Conservation (phyloP, 2,888 invertebrate species). For the Sabellastarte sp. region DNA sequence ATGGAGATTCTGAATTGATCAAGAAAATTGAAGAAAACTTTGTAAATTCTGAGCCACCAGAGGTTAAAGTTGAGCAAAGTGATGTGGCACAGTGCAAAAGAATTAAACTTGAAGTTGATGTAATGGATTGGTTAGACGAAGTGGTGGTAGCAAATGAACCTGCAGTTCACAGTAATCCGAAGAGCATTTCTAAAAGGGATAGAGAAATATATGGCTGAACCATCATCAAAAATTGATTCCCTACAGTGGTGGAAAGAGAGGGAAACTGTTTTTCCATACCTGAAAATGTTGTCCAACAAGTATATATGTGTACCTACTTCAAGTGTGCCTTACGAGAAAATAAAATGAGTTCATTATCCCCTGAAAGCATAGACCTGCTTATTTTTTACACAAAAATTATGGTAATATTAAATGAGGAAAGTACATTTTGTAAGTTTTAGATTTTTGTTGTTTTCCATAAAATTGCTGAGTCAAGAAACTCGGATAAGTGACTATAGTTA, state of each 20-base stretch:
- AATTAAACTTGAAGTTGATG: too few relatives aligned
- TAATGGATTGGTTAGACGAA: constrained; percentile 1
- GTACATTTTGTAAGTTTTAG: background rate
- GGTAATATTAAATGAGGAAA: background rate
- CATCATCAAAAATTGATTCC: background rate
- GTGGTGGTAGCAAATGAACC: background rate
- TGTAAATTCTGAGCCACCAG: too few relatives aligned
- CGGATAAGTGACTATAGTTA: too few relatives aligned
- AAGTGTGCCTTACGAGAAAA: background rate
- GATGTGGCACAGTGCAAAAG: too few relatives aligned
- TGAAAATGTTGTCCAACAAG: background rate
- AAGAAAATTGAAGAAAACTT: background rate
- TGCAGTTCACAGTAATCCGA: background rate
- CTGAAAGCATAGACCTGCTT: background rate
- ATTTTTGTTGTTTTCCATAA: too few relatives aligned
- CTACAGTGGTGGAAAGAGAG: constrained; percentile 3
- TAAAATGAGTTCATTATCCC: background rate
- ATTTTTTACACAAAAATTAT: constrained; percentile 1
- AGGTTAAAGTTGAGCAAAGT: too few relatives aligned
- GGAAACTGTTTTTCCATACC: background rate
- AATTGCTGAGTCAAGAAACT: too few relatives aligned
- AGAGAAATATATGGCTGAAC: too few relatives aligned
- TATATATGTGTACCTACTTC: constrained; percentile 1
- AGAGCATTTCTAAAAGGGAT: background rate
- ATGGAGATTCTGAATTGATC: background rate